phyloP scores from a whole-genome alignment of 2,888 invertebrate genomes.

The Parelbella ahira region DNA sequence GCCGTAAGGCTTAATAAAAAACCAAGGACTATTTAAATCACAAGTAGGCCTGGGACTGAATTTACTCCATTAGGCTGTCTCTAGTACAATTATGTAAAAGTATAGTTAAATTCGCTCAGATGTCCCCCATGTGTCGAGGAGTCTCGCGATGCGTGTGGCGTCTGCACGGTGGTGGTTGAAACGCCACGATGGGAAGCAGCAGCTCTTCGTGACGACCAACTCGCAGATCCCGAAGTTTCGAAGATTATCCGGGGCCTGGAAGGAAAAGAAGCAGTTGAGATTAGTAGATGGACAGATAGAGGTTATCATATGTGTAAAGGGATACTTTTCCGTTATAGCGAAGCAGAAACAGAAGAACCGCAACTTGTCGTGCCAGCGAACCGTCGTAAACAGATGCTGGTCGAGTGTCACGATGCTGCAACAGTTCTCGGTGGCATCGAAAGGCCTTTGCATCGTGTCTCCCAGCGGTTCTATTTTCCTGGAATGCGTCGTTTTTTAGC shows the following conservation, averaged over 20 bases:
- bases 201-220: neutral
- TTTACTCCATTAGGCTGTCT: too few species aligned
- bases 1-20: too few species aligned
- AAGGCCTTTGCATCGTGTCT: slow-evolving; percentile 22
- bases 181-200: neutral
- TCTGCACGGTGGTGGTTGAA: neutral
- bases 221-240: neutral
- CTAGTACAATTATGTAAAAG: too few species aligned
- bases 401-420: slow-evolving; percentile 28
- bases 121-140: too few species aligned
- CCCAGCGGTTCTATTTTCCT: slow-evolving; percentile 19
- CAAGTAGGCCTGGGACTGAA: too few species aligned
- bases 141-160: too few species aligned
- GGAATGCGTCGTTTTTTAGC: slow-evolving; percentile 18
- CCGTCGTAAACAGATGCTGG: slow-evolving; percentile 19
- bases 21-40: too few species aligned
- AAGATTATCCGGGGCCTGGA: neutral
- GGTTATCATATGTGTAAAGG: slow-evolving; percentile 28
- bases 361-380: slow-evolving; percentile 28
- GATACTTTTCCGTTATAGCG: slow-evolving; percentile 27
- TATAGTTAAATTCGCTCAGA: too few species aligned
- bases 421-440: slow-evolving; percentile 28
- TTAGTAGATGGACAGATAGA: neutral
- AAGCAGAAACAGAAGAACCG: slow-evolving; percentile 30
- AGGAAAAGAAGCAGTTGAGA: neutral